Base-by-base conservation (phyloP, 2,888 invertebrate genomes). In the Micropterix aruncella region DNA sequence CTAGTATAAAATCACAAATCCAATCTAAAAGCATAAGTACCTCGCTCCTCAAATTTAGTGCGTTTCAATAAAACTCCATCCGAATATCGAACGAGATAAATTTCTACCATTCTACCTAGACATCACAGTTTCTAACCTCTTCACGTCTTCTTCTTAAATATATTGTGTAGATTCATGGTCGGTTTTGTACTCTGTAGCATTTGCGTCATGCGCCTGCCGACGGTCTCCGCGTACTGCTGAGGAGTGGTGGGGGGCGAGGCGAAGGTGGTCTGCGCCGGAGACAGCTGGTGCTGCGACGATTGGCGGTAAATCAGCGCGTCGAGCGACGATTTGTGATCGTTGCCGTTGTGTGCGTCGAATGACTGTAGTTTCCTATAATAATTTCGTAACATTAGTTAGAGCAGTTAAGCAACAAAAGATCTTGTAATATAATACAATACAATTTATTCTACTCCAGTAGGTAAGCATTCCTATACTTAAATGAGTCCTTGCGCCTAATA, bases 111-210 rank as follows among this genome's bases (percentile, higher is more conserved):
- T n/a, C n/a, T n/a, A n/a, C n/a, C n/a, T n/a, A n/a, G n/a, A n/a
- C n/a, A n/a, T n/a, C n/a, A n/a, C n/a, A n/a, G n/a, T n/a, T n/a
- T n/a, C n/a, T n/a, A n/a, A n/a, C n/a, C n/a, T n/a, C n/a, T 27
- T 50, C 68, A 70, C 17, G 68, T 63, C 54, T 71, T 71, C 58
- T 71, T 71, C 50, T 70, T 71, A 47, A 71, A 71, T 54, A 71
- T 70, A 47, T 63, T 70, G 46, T 61, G 70, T 38, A 71, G 48
- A 49, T 70, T 67, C 56, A 70, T 70, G 42, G 69, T 69, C 1
- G 59, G 60, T 47, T 70, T 71, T 39, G 67, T 66, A 16, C 68
- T 65, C 40, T 70, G 66, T 57, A 71, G 69, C 54, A 71, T 70
- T 44, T 67, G 68, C 17, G 71, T 63, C 51, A 71, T 67, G 1